phyloP scores from a whole-genome alignment of 1,140 invertebrate genomes.

The Dinoponera quadriceps region DNA sequence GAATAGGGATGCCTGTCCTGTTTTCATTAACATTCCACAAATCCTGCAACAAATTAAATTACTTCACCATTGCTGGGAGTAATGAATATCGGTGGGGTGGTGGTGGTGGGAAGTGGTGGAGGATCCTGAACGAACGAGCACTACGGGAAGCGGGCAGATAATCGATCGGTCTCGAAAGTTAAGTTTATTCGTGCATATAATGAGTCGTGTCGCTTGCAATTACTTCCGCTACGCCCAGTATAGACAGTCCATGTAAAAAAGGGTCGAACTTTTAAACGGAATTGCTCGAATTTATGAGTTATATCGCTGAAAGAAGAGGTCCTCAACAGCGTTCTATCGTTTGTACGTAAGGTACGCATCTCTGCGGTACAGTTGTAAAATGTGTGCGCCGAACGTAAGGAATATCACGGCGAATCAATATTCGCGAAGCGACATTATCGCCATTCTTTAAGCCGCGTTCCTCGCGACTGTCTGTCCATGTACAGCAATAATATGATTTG shows the following conservation, averaged over 20 bases:
- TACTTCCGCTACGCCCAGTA: slow-evolving; percentile 33
- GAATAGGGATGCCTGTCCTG: slow-evolving; percentile 76
- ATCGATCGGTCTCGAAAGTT: slow-evolving; percentile 80
- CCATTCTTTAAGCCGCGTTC: slow-evolving; percentile 1
- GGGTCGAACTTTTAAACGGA: slow-evolving; percentile 22
- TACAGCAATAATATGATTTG: slow-evolving; percentile 46
- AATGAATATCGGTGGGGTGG: slow-evolving; percentile 78
- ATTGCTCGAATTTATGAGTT: slow-evolving; percentile 5
- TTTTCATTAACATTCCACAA: slow-evolving; percentile 85
- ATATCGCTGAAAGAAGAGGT: background rate
- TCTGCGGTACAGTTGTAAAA: too few species aligned
- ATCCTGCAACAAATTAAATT: slow-evolving; percentile 85
- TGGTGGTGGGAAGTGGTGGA: slow-evolving; percentile 56
- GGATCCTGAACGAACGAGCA: slow-evolving; percentile 67
- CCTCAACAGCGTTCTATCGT: background rate
- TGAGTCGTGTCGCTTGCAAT: slow-evolving; percentile 45
- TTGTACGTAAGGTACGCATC: too few species aligned
- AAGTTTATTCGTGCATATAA: slow-evolving; percentile 66
- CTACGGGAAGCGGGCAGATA: slow-evolving; percentile 70
- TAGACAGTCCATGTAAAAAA: slow-evolving; percentile 10
- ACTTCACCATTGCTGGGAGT: slow-evolving; percentile 82
- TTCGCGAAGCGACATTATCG: background rate
- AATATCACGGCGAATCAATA: background rate
- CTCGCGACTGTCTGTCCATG: background rate
- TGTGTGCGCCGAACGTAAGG: background rate